These are phyloP conservation scores for Euzophera pinguis DNA, from an alignment of 2,888 invertebrate species.

Conservation along the genomic window DNA sequence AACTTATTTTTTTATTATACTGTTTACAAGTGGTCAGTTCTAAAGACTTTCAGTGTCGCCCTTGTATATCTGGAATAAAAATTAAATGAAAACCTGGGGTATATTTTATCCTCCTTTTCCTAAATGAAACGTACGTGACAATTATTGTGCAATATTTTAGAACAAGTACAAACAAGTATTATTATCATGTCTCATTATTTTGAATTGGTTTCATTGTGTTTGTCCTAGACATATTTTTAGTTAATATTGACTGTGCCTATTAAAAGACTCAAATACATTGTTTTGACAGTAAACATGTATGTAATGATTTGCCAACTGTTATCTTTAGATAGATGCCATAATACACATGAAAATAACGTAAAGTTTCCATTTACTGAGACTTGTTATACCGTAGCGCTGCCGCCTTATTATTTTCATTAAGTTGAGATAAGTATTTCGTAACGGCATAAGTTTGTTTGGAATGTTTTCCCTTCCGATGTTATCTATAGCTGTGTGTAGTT, in stretches of 20 bases:
- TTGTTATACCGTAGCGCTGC: neutral
- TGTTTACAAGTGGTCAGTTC: too few species aligned
- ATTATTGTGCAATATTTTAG: neutral
- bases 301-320: constrained; percentile 1
- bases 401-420: neutral
- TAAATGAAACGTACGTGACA: too few species aligned
- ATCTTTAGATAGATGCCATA: neutral
- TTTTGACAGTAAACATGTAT: neutral
- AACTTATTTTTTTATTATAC: too few species aligned
- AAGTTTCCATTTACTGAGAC: neutral
- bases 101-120: too few species aligned
- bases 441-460: constrained; percentile 4
- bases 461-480: constrained; percentile 17
- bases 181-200: neutral
- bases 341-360: neutral
- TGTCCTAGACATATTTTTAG: constrained; percentile 6
- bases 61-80: too few species aligned
- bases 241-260: neutral
- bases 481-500: constrained; percentile 15
- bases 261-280: neutral
- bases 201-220: neutral
- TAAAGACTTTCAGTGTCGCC: too few species aligned
- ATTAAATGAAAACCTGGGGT: too few species aligned
- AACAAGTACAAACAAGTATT: too few species aligned
- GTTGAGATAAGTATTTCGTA: constrained; percentile 7